Evolutionary conservation across 1,140 invertebrate genomes (phyloP), one percentile per base, ranked within the genome.

Genomic region (Pseudomyrmex flavicornis): DNA sequence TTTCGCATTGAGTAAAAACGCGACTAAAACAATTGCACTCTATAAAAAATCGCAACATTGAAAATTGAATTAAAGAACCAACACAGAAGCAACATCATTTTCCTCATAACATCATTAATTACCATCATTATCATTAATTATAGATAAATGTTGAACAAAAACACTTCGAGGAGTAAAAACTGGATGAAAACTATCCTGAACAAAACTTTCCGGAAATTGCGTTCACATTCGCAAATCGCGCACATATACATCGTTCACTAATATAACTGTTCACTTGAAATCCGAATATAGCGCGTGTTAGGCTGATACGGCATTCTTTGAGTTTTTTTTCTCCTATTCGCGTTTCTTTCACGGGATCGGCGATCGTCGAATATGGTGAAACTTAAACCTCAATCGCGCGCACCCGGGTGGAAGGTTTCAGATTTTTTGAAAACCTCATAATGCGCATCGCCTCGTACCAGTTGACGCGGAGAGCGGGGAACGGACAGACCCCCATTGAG

Each of bases 381-480:
- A 94, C 85, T 90, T 91, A 93, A 93, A 93, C 92, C 92, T 85
- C 89, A 92, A 92, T 92, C 91, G 87, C 56, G 87, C 56, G 76
- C 68, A 65, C 70, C 20, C 56, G 66, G 63, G n/a, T 85, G 83
- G 72, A 84, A 89, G 88, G 89, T 93, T 93, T 93, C 90, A 90
- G 84, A 92, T 92, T 93, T 77, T 89, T 92, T 91, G 86, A 94
- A 92, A 93, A 93, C 74, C 76, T 68, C 75, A 92, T 89, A 90
- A 90, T 90, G 83, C 73, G 58, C 54, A 74, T 50, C 72, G 76
- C 50, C 66, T 72, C 46, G 22, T 66, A 66, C 61, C 74, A 52
- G 50, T 74, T 46, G 54, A 66, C 17, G 15, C n/a, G 59, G 83
- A 89, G 82, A 84, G 76, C 82, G 46, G 56, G 82, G 70, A 79